These are phyloP conservation scores for Actias luna DNA, from an alignment of 2,888 invertebrate species.

Conservation along the genomic window DNA sequence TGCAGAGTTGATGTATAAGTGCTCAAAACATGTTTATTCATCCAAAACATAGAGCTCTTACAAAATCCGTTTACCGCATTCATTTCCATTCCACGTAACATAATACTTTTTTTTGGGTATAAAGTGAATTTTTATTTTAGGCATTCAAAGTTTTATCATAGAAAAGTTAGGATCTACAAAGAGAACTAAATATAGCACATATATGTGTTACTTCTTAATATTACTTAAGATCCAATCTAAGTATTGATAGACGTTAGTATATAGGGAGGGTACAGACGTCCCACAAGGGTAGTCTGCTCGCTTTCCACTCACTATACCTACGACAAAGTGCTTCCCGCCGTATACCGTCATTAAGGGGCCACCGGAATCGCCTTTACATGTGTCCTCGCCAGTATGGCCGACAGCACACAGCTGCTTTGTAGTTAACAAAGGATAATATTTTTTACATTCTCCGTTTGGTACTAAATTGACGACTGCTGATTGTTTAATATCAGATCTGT, in stretches of 20 bases:
- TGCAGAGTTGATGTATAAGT: slow-evolving; percentile 41
- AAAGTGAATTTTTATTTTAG: neutral
- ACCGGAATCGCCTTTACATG: slow-evolving; percentile 75
- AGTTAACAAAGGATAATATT: slow-evolving; percentile 54
- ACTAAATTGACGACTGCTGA: slow-evolving; percentile 65
- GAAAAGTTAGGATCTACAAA: neutral
- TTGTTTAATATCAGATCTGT: slow-evolving; percentile 61
- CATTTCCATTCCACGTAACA: slow-evolving; percentile 35
- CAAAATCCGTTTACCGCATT: slow-evolving; percentile 32
- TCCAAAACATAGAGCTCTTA: slow-evolving; percentile 37
- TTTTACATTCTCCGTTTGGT: slow-evolving; percentile 54
- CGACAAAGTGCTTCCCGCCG: slow-evolving; percentile 59
- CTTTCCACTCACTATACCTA: slow-evolving; percentile 73
- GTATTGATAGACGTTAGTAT: slow-evolving; percentile 67
- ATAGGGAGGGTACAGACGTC: slow-evolving; percentile 66
- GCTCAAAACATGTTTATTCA: slow-evolving; percentile 44
- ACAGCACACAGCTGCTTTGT: slow-evolving; percentile 65
- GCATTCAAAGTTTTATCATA: neutral
- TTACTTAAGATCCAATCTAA: slow-evolving; percentile 58
- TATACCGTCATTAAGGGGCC: slow-evolving; percentile 70
- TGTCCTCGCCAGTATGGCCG: slow-evolving; percentile 65
- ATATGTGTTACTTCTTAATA: slow-evolving; percentile 42
- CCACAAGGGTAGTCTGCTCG: slow-evolving; percentile 68
- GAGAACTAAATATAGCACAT: neutral
- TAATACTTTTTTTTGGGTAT: neutral